A percentile compares a stretch with the other conserved stretches of the same genome.
Conservation (phyloP, 2,113 vertebrate genomes). For the Limanda limanda region DNA sequence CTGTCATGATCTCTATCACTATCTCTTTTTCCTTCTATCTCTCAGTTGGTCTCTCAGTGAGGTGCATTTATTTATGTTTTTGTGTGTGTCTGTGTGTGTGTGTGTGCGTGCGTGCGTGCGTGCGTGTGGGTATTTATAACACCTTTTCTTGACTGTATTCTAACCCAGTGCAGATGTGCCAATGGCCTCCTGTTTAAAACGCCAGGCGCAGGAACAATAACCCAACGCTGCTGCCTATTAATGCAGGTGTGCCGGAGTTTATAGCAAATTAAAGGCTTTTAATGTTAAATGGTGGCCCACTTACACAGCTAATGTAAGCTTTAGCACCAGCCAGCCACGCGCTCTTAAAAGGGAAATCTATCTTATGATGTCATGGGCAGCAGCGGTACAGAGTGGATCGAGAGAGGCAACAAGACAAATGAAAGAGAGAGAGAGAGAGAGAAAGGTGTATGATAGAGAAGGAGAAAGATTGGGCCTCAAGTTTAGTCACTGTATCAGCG, state of each 20-base stretch:
- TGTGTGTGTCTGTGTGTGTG: conserved; percentile 16
- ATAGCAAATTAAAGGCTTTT: conserved; percentile 85
- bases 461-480: conserved; percentile 10
- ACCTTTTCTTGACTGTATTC: conserved; percentile 64
- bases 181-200: conserved; percentile 79
- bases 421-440: conserved; percentile 18
- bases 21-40: conserved; percentile 25
- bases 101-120: not conserved
- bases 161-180: conserved; percentile 64
- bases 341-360: conserved; percentile 84
- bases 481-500: not conserved
- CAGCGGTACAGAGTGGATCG: conserved; percentile 42
- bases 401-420: conserved; percentile 31
- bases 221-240: conserved; percentile 75
- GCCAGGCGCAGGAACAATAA: conserved; percentile 76
- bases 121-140: conserved; percentile 43
- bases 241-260: conserved; percentile 79
- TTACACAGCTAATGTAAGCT: conserved; percentile 81
- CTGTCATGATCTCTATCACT: conserved; percentile 13
- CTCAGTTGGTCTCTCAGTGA: conserved; percentile 18
- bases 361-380: conserved; percentile 83
- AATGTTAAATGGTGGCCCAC: conserved; percentile 83
- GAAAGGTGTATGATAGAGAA: not conserved
- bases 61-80: conserved; percentile 46
- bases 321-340: conserved; percentile 75